These are phyloP conservation scores for Caenorhabditis sinica DNA, from an alignment of 2,888 invertebrate species.

Conservation along the genomic window DNA sequence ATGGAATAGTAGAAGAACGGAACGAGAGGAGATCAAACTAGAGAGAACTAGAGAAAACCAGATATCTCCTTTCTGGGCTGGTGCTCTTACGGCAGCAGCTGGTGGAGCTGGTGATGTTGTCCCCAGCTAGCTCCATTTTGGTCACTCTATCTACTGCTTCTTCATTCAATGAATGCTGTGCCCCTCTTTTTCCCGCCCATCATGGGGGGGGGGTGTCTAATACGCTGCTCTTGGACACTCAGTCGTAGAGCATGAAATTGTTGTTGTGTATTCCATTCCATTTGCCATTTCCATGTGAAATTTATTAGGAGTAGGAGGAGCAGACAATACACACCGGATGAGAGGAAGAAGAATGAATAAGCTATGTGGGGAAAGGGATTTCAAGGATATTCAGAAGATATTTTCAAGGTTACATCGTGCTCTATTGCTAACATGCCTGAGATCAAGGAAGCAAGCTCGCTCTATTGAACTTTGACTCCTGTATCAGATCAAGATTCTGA, in stretches of 20 bases:
- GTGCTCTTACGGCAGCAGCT: slow-evolving; percentile 43
- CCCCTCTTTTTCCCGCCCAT: slow-evolving; percentile 14
- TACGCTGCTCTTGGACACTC: slow-evolving; percentile 6
- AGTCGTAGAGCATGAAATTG: slow-evolving; percentile 47
- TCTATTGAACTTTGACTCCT: no score
- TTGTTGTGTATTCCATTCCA: slow-evolving; percentile 25
- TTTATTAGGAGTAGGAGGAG: slow-evolving; percentile 34
- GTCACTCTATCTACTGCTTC: slow-evolving; percentile 46
- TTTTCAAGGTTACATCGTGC: no score
- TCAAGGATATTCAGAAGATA: background rate
- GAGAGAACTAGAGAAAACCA: slow-evolving; percentile 30
- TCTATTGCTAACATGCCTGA: no score
- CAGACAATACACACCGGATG: background rate
- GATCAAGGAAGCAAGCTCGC: no score
- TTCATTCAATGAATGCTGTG: slow-evolving; percentile 33
- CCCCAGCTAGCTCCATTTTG: slow-evolving; percentile 30
- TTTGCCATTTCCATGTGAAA: slow-evolving; percentile 17
- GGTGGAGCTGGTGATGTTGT: slow-evolving; percentile 32
- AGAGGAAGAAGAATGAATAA: background rate
- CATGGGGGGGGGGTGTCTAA: slow-evolving; percentile 34
- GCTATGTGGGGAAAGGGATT: background rate
- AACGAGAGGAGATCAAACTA: background rate
- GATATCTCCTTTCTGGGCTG: slow-evolving; percentile 28
- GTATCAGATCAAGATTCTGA: no score
- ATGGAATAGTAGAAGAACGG: slow-evolving; percentile 25